Base-by-base conservation (phyloP, 1,140 invertebrate genomes). In the Ostrea denselamellosa region DNA sequence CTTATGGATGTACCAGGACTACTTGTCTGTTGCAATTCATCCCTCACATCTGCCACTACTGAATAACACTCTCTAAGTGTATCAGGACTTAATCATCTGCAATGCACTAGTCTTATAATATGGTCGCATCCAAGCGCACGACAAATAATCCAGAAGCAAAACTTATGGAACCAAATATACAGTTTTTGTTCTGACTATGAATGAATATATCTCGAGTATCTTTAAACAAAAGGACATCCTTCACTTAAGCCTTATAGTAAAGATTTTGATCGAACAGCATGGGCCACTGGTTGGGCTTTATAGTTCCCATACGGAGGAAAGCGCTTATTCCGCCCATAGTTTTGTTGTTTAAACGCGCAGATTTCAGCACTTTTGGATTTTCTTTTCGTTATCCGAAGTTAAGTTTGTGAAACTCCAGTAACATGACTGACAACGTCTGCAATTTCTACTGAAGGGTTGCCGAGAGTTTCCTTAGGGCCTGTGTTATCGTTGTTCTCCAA, bases 121-220 rank as follows among this genome's bases (percentile, higher is more conserved):
- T 56, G 9, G 54, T 56, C 9, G 54, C 54, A 0, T 56, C 54
- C 17, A 56, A 25, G 62, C 44, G 28, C 17, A 85, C n/a, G 19
- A 62, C 84, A n/a, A 19, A 14, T 19, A 56, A 25, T 56, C 54
- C 54, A 56, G 54, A 56, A 10, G 8, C 0, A 65, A 85, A 65
- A 28, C 62, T 9, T 25, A 54, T 25, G 19, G 84, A 62, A 28
- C 84, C 56, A 65, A 87, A 87, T n/a, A 87, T 68, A 17, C 14
- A 12, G 52, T 68, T 87, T 51, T 83, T 88, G 25, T 85, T 85
- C 19, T 53, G 22, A 12, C 87, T 62, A 56, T 88, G 83, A 71
- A 53, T 2, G 22, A 85, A 53, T 53, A 85, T 58, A 28, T 85
- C 51, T 22, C 52, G 8, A 17, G 2, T n/a, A 34, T 22, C n/a